phyloP scores from a whole-genome alignment of 2,888 invertebrate genomes.

The Phalangium opilio region DNA sequence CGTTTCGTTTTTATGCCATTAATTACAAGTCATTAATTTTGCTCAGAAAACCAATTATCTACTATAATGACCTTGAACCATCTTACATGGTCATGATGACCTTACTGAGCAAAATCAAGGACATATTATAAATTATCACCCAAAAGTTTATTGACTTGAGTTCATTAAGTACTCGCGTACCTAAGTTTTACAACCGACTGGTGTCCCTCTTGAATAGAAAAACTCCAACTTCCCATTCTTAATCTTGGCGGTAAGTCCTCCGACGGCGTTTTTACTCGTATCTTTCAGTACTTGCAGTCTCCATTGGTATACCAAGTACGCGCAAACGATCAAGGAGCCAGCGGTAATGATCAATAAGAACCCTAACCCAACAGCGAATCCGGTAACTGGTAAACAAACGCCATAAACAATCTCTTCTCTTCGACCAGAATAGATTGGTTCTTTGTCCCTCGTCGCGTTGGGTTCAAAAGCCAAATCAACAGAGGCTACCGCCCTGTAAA shows the following conservation, averaged over 20 bases:
- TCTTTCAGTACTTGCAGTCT: not conserved
- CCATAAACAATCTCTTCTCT: conserved; percentile 15
- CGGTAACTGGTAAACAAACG: conserved; percentile 18
- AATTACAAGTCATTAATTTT: too few relatives aligned
- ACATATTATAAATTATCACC: too few relatives aligned
- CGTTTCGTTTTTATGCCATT: too few relatives aligned
- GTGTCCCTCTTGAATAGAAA: too few relatives aligned
- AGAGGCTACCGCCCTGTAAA: conserved; percentile 80
- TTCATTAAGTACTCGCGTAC: too few relatives aligned
- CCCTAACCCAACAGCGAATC: conserved; percentile 16
- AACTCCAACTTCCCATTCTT: not conserved
- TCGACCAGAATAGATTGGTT: conserved; percentile 12
- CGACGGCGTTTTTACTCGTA: not conserved
- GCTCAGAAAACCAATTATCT: too few relatives aligned
- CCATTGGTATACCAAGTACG: not conserved
- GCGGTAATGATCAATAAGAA: conserved; percentile 3
- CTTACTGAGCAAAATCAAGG: too few relatives aligned
- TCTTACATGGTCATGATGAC: too few relatives aligned
- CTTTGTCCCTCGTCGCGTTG: conserved; percentile 27
- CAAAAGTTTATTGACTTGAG: too few relatives aligned
- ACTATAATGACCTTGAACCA: too few relatives aligned
- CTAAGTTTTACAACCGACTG: too few relatives aligned
- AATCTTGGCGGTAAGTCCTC: not conserved
- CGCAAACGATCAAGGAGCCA: not conserved
- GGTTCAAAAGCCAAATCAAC: conserved; percentile 81